Percentiles rank a stretch among this genome's conserved stretches.
Conservation (phyloP, 2,113 vertebrate species). For the Corapipo altera region DNA sequence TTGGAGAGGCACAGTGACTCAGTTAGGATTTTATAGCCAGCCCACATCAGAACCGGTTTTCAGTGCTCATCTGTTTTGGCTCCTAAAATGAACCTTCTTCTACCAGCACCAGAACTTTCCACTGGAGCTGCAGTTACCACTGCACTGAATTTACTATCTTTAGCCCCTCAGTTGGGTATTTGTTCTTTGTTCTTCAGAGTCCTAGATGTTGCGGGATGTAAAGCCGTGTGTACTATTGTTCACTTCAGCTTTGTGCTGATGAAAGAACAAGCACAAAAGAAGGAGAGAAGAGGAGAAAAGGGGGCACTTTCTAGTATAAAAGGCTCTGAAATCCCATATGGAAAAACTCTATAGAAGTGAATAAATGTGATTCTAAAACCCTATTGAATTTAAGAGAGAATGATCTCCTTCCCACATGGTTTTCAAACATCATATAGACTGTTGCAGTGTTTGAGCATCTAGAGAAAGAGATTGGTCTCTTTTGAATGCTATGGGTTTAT, state of each 20-base stretch:
- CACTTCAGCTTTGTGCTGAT: slow-evolving; percentile 39
- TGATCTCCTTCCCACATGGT: slow-evolving; percentile 11
- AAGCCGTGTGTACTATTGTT: slow-evolving; percentile 24
- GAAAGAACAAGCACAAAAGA: slow-evolving; percentile 44
- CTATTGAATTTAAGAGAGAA: slow-evolving; percentile 41
- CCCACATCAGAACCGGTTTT: background rate
- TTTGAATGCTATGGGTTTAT: slow-evolving; percentile 27
- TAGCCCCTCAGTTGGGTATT: background rate
- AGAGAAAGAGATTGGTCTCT: slow-evolving; percentile 19
- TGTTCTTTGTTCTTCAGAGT: slow-evolving; percentile 20
- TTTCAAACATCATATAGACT: slow-evolving; percentile 28
- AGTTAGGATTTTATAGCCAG: background rate
- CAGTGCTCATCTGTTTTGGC: background rate
- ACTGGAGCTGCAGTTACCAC: background rate
- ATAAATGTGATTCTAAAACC: slow-evolving; percentile 45
- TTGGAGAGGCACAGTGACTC: background rate
- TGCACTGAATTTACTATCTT: background rate
- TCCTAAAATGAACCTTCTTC: background rate
- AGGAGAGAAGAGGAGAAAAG: slow-evolving; percentile 11
- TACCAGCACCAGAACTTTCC: background rate
- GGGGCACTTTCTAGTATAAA: slow-evolving; percentile 10
- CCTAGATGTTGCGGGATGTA: background rate
- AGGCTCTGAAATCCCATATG: slow-evolving; percentile 22
- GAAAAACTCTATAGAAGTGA: slow-evolving; percentile 29
- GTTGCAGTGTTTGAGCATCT: background rate